Conservation (phyloP, 2,888 invertebrate species). For the Ectemnius lituratus region DNA sequence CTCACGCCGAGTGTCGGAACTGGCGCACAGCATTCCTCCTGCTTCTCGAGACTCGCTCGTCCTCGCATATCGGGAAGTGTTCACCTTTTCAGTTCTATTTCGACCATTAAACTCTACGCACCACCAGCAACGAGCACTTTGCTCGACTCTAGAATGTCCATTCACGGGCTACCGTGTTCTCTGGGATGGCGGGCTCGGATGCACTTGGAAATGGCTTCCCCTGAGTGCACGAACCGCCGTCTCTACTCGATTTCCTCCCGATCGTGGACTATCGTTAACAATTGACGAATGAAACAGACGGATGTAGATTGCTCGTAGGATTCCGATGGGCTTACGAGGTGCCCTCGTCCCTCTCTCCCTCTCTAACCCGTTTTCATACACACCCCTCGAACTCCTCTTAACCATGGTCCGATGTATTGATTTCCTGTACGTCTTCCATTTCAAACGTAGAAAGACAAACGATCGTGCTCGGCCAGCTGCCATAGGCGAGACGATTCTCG, state of each 20-base stretch:
- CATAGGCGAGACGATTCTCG: slow-evolving; percentile 26
- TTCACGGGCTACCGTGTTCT: too few relatives aligned
- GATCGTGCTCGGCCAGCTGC: slow-evolving; percentile 46
- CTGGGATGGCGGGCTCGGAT: too few relatives aligned
- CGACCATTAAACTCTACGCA: too few relatives aligned
- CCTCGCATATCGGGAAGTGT: not conserved
- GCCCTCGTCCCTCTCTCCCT: slow-evolving; percentile 35
- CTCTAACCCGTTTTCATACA: slow-evolving; percentile 31
- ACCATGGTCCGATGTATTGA: slow-evolving; percentile 70
- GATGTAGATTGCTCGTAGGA: slow-evolving; percentile 38
- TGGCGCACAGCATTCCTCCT: too few relatives aligned
- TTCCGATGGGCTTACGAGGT: slow-evolving; percentile 53
- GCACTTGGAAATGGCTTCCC: slow-evolving; percentile 15
- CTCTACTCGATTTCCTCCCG: slow-evolving; percentile 6
- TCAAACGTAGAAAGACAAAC: slow-evolving; percentile 72
- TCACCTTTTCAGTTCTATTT: not conserved
- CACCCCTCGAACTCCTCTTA: slow-evolving; percentile 59
- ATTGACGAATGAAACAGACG: slow-evolving; percentile 27
- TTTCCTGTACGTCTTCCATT: slow-evolving; percentile 71
- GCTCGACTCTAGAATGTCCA: too few relatives aligned
- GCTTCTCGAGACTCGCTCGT: too few relatives aligned
- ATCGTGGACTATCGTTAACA: slow-evolving; percentile 9
- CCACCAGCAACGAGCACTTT: too few relatives aligned
- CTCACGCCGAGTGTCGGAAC: not conserved
- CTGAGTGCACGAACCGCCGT: slow-evolving; percentile 12